Evolutionary conservation across 1,140 invertebrate species (phyloP), one percentile per base, ranked within the genome.

Genomic region (Plodia interpunctella): DNA sequence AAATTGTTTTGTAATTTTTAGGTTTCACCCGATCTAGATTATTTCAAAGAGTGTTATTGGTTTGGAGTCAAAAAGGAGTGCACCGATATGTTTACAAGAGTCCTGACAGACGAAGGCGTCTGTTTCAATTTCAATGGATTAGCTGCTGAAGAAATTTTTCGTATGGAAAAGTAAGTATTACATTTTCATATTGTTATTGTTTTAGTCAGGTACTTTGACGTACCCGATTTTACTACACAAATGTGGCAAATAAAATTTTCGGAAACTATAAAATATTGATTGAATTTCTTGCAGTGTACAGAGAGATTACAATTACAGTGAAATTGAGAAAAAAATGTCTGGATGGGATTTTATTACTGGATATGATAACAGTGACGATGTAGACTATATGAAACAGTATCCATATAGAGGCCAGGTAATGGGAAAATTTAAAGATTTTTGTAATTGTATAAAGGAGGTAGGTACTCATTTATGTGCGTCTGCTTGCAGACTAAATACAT

Each of bases 121-220:
- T 73, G 71, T 18, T 73, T 51, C 49, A 73, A 61, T 18, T 66
- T 68, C 28, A 73, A 73, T 35, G 30, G 59, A 18, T 28, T 73
- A 13, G 55, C 59, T 0, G 55, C 55, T 18, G 13, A 32, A 10
- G 67, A 73, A 17, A 67, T 73, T n/a, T 65, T 73, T 32, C 52
- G 55, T n/a, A 19, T 10, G 20, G 5, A 58, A n/a, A 60, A 55
- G 70, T 72, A 60, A 51, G 52, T 57, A 3, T 25, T n/a, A n/a
- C n/a, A n/a, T n/a, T n/a, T n/a, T n/a, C n/a, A n/a, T n/a, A n/a
- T n/a, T n/a, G n/a, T n/a, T n/a, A n/a, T n/a, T n/a, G n/a, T n/a
- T n/a, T n/a, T n/a, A n/a, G n/a, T n/a, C n/a, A n/a, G n/a, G n/a
- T n/a, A n/a, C n/a, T n/a, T n/a, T n/a, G n/a, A n/a, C n/a, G n/a